Conservation (phyloP, 2,888 invertebrate genomes). For the Xestia xanthographa region DNA sequence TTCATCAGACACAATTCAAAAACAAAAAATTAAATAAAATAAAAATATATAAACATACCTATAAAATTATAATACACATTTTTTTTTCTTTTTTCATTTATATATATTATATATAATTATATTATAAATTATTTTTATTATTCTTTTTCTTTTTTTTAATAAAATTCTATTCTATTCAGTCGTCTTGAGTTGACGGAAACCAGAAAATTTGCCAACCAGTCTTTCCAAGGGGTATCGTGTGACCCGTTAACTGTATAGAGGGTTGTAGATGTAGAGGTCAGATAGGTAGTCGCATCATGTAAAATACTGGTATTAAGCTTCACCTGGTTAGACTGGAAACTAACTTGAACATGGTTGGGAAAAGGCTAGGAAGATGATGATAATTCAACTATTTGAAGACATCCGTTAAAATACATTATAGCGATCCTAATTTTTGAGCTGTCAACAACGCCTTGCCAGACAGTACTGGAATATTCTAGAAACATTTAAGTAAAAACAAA, state of each 20-base stretch:
- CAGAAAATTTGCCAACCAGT: neutral
- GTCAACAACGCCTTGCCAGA: neutral
- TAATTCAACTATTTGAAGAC: neutral
- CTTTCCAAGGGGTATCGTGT: neutral
- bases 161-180: no score
- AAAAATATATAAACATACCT: no score
- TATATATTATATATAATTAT: no score
- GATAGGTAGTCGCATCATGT: neutral
- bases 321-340: neutral
- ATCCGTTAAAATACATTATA: neutral
- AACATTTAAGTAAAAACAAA: neutral
- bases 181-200: neutral
- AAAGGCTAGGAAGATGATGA: neutral
- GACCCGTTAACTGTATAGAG: neutral
- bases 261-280: neutral
- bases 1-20: no score
- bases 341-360: neutral
- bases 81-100: no score
- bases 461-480: neutral
- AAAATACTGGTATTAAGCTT: neutral
- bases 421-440: neutral
- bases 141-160: no score
- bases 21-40: no score
- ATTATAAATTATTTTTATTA: no score
- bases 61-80: no score